Evolutionary conservation across 2,113 vertebrate species (phyloP).

Genomic region (Odobenus rosmarus): DNA sequence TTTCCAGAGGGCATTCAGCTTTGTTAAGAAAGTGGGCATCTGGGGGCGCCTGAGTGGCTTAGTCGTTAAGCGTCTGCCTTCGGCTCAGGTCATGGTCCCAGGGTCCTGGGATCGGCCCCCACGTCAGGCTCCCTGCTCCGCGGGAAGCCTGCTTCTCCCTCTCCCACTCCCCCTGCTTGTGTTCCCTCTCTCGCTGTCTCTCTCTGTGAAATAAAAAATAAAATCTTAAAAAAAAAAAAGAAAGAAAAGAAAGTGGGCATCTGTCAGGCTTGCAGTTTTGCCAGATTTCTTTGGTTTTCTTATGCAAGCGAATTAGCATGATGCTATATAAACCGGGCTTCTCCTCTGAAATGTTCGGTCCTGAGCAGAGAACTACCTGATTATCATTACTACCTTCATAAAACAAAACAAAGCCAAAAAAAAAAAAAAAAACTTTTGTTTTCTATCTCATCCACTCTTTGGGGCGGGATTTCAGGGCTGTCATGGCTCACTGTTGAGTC

Average conservation of each 20-base stretch:
- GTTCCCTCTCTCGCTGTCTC: too few relatives aligned
- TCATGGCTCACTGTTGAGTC: rapidly evolving
- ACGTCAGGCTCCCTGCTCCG: too few relatives aligned
- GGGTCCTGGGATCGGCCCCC: too few relatives aligned
- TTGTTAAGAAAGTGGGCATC: too few relatives aligned
- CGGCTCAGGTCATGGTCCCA: too few relatives aligned
- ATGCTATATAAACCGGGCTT: not conserved
- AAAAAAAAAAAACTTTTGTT: not conserved
- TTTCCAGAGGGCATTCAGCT: not conserved
- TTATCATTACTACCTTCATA: not conserved
- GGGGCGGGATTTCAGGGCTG: not conserved
- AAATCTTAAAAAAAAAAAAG: too few relatives aligned
- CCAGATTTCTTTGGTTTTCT: not conserved
- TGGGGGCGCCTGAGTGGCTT: too few relatives aligned
- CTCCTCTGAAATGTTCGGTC: not conserved
- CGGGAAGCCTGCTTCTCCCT: too few relatives aligned
- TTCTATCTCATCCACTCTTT: not conserved
- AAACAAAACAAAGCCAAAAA: not conserved
- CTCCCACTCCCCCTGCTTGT: too few relatives aligned
- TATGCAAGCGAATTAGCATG: not conserved
- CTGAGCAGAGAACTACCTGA: not conserved
- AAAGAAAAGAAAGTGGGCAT: too few relatives aligned
- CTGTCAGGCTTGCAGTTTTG: not conserved
- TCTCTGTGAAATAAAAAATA: too few relatives aligned
- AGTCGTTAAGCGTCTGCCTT: too few relatives aligned